A percentile compares a stretch with the other conserved stretches of the same genome.
These are phyloP conservation scores for Sinocyclocheilus anshuiensis DNA, from an alignment of 2,113 vertebrate species.

Conservation along the genomic window DNA sequence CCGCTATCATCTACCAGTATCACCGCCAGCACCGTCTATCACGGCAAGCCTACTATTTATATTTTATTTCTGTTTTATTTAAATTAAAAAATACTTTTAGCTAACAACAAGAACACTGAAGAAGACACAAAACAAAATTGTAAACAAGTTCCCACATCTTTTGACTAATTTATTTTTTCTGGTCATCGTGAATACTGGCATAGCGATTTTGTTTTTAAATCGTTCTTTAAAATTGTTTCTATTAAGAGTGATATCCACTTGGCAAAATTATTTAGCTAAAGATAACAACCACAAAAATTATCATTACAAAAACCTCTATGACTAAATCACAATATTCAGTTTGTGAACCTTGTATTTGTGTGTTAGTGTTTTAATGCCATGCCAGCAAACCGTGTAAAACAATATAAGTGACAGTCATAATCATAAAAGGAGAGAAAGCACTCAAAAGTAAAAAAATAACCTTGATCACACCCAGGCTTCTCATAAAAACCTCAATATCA, in stretches of 20 bases:
- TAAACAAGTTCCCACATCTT: no score
- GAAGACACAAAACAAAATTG: no score
- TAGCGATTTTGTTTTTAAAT: not conserved
- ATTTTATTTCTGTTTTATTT: not conserved
- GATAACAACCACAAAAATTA: not conserved
- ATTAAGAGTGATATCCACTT: not conserved
- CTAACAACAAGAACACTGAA: no score
- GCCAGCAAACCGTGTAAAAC: not conserved
- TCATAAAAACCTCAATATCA: not conserved
- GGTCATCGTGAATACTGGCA: not conserved
- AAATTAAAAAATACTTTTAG: no score
- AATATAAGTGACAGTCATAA: not conserved
- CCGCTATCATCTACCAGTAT: no score
- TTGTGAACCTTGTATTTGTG: not conserved
- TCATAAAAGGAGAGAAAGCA: not conserved
- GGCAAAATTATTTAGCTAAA: not conserved
- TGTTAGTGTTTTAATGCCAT: not conserved
- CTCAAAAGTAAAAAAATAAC: not conserved
- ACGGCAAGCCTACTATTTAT: not conserved
- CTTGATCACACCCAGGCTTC: slow-evolving; percentile 8
- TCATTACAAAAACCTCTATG: no score
- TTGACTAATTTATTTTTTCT: not conserved
- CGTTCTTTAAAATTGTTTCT: not conserved
- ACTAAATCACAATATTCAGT: not conserved
- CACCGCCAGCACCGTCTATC: no score